phyloP scores from a whole-genome alignment of 2,113 vertebrate genomes.

The Syngnathoides biaculeatus region DNA sequence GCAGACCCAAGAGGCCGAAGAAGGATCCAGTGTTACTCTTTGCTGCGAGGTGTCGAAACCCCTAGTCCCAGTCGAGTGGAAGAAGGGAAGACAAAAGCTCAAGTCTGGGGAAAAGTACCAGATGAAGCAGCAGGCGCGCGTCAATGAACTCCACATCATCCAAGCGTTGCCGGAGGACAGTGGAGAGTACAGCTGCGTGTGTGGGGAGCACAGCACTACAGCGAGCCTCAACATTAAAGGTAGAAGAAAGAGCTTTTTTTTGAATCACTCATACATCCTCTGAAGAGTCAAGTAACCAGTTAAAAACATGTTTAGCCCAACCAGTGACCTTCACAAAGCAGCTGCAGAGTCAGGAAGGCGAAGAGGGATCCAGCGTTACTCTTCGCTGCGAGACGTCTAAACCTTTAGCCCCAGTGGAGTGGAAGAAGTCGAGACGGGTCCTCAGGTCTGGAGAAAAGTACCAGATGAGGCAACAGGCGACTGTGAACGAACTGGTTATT shows the following conservation, averaged over 20 bases:
- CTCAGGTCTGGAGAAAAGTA: slow-evolving; percentile 75
- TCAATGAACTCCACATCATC: slow-evolving; percentile 64
- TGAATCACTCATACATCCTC: background rate
- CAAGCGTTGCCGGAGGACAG: slow-evolving; percentile 50
- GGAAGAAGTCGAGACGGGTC: slow-evolving; percentile 66
- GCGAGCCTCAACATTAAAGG: slow-evolving; percentile 61
- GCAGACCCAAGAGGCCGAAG: slow-evolving; percentile 66
- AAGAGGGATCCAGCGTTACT: slow-evolving; percentile 69
- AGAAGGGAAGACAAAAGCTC: slow-evolving; percentile 58
- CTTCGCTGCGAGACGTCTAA: slow-evolving; percentile 80
- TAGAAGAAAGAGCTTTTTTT: slow-evolving; percentile 6
- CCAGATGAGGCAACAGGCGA: slow-evolving; percentile 62
- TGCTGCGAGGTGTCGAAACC: slow-evolving; percentile 77
- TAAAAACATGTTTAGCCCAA: slow-evolving; percentile 14
- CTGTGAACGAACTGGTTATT: slow-evolving; percentile 65
- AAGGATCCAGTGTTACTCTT: slow-evolving; percentile 68
- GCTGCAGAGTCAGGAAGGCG: slow-evolving; percentile 69
- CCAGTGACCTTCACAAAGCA: slow-evolving; percentile 49
- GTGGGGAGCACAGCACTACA: slow-evolving; percentile 69
- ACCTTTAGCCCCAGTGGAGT: slow-evolving; percentile 72
- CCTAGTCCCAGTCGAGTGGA: slow-evolving; percentile 75
- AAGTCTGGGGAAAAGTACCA: slow-evolving; percentile 72
- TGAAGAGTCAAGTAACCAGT: background rate
- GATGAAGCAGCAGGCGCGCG: slow-evolving; percentile 55
- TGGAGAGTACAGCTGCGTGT: slow-evolving; percentile 68